A percentile compares a stretch with the other conserved stretches of the same genome.
Conservation (phyloP, 2,113 vertebrate genomes). For the Picathartes gymnocephalus region DNA sequence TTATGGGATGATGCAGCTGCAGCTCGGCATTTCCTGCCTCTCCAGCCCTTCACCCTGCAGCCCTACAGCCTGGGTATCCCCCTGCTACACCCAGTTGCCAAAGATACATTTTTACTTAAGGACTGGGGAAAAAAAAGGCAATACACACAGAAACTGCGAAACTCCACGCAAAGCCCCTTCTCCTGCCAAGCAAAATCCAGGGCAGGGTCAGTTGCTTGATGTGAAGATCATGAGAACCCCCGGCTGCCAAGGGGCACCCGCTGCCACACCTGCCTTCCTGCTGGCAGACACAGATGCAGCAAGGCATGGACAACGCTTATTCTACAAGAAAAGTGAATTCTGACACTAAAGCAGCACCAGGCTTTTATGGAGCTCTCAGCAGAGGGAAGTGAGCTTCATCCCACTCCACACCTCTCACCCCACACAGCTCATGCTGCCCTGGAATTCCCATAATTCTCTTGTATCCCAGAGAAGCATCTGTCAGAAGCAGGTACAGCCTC, state of each 20-base stretch:
- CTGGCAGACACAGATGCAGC: neutral
- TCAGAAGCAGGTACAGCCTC: neutral
- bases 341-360: neutral
- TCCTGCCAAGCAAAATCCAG: neutral
- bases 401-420: accelerated
- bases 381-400: neutral
- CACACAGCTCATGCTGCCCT: neutral
- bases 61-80: neutral
- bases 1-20: neutral
- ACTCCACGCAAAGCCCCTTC: neutral
- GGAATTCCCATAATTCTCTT: neutral
- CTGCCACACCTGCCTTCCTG: neutral
- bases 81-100: neutral
- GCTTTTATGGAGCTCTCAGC: accelerated
- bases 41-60: neutral
- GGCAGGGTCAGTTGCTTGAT: neutral
- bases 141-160: neutral
- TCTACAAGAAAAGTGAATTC: neutral
- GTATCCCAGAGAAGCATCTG: neutral
- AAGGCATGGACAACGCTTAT: neutral
- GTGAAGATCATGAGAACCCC: neutral
- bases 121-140: neutral
- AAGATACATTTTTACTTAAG: neutral
- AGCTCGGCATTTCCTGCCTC: neutral
- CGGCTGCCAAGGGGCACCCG: neutral